Evolutionary conservation across 2,888 invertebrate genomes (phyloP), one percentile per base, ranked within the genome.

Genomic region (Amphipyra tragopoginis): DNA sequence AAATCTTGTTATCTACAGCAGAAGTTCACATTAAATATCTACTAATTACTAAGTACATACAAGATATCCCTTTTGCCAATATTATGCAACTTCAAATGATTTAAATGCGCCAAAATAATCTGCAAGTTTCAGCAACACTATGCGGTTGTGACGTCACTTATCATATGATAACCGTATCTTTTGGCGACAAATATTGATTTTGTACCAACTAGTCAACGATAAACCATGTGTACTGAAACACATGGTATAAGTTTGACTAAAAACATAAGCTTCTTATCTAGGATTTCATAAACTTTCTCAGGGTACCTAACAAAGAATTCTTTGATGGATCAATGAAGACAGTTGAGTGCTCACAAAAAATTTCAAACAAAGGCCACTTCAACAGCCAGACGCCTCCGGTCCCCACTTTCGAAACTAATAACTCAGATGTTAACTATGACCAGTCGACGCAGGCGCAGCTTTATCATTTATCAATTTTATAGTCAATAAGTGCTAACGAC

Each of bases 281-380:
- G 50, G 14, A 66, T 72, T 75, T 70, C 75, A 71, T 79, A 80
- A 80, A 78, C 84, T 85, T 86, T 87, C 88, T 82, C 88, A 88
- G 82, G 85, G 67, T 62, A 38, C 43, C 51, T 56, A 36, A 86
- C 87, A 89, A 86, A 77, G 82, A 70, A 44, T 55, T 72, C 85
- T 83, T 88, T 89, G 81, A 87, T 65, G 65, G 62, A 69, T 61
- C 58, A 68, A 75, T 71, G 69, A 59, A 61, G 77, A 78, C 64
- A 65, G 73, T 72, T 61, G 56, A 72, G 70, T 65, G 72, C 49
- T 56, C 51, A 75, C 70, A 78, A 79, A 82, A 80, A 79, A 72
- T 10, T 26, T 60, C 57, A 39, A 72, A 80, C 78, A 83, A 82
- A 81, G 70, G 36, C 26, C 58, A 75, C 61, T 72, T 61, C 59